A percentile compares a stretch with the other conserved stretches of the same genome.
Evolutionary conservation across 1,140 invertebrate species (phyloP).

Genomic region (Yoshiicerus persimilis): DNA sequence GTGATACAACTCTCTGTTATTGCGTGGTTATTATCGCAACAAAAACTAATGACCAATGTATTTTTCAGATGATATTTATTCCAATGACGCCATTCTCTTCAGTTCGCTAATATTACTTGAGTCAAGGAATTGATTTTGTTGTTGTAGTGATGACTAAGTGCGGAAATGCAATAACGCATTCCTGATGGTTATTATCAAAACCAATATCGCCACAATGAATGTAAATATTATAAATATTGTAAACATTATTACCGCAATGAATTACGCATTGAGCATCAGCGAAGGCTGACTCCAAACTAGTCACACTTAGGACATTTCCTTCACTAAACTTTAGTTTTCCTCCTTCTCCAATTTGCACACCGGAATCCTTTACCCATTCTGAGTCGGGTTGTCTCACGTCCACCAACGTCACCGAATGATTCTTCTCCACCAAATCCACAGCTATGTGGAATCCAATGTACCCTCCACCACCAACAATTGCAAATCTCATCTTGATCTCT

Average conservation of each 20-base stretch:
- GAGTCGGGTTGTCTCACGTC: conserved; percentile 52
- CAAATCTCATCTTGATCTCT: conserved; percentile 9
- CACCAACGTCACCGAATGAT: conserved; percentile 52
- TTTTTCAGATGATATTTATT: too few species aligned
- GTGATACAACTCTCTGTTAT: too few species aligned
- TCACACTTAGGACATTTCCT: conserved; percentile 16
- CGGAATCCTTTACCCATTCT: conserved; percentile 32
- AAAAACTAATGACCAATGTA: too few species aligned
- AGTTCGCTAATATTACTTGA: too few species aligned
- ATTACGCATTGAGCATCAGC: conserved; percentile 54
- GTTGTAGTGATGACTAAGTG: too few species aligned
- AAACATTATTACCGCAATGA: conserved; percentile 51
- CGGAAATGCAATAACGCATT: too few species aligned
- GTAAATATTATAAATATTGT: not conserved
- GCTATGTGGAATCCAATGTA: conserved; percentile 55
- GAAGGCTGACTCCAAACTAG: conserved; percentile 46
- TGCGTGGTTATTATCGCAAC: too few species aligned
- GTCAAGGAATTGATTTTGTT: too few species aligned
- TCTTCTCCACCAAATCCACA: conserved; percentile 49
- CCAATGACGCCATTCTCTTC: too few species aligned
- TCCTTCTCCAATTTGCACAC: not conserved
- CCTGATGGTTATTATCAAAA: too few species aligned
- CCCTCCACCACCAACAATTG: conserved; percentile 56
- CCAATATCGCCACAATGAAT: too few species aligned
- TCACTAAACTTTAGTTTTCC: not conserved